Percentiles rank a stretch among this genome's conserved stretches.
These are phyloP conservation scores for Parotia lawesii DNA, from an alignment of 2,113 vertebrate genomes.

Conservation along the genomic window DNA sequence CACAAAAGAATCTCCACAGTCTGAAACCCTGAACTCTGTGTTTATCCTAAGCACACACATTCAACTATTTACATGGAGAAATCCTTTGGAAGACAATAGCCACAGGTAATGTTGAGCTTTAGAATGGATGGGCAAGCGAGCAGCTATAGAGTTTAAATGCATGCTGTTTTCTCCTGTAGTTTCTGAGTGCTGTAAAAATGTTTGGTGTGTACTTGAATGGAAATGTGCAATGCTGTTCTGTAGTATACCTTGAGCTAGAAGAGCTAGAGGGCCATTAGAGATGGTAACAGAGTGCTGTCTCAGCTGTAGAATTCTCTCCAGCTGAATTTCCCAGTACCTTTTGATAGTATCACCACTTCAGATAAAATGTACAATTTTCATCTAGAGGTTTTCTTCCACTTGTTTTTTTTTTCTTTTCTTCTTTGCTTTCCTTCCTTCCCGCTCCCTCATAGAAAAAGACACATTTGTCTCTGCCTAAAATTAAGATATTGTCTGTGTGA, in stretches of 20 bases:
- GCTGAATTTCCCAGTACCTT: neutral
- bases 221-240: neutral
- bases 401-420: too few species aligned
- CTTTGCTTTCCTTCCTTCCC: neutral
- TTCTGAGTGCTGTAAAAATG: neutral
- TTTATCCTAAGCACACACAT: neutral
- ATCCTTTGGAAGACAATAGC: neutral
- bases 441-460: neutral
- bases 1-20: neutral
- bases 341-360: neutral
- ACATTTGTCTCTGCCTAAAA: conserved; percentile 34
- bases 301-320: neutral
- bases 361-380: neutral
- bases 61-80: neutral
- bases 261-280: neutral
- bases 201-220: neutral
- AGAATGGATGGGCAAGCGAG: neutral
- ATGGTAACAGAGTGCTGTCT: neutral
- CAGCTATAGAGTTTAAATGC: neutral
- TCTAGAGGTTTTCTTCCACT: neutral
- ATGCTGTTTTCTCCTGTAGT: neutral
- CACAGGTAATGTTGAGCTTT: neutral
- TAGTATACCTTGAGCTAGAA: neutral
- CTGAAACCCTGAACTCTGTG: neutral
- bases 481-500: neutral